These are phyloP conservation scores for Muntiacus muntjak DNA, from an alignment of 2,113 vertebrate genomes.

Conservation along the genomic window DNA sequence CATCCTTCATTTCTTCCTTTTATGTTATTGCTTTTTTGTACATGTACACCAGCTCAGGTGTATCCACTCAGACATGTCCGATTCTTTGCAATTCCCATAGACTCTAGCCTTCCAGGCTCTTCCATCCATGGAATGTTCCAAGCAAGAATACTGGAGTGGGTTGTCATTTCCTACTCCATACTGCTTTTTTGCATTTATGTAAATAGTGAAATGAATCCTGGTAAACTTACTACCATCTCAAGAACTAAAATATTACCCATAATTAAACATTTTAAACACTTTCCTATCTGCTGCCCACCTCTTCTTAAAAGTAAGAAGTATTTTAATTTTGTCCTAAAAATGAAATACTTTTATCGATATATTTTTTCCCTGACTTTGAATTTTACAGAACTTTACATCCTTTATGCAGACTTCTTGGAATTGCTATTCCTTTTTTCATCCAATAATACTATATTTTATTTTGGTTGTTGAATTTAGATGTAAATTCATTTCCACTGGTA, in stretches of 20 bases:
- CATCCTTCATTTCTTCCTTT: not conserved
- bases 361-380: not conserved
- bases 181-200: not conserved
- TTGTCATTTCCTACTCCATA: not conserved
- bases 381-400: not conserved
- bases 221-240: not conserved
- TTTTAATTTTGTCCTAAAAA: not conserved
- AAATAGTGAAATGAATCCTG: not conserved
- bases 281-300: not conserved
- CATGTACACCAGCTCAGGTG: not conserved
- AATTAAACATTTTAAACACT: not conserved
- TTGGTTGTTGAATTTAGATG: not conserved
- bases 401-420: not conserved
- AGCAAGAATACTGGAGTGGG: not conserved
- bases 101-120: not conserved
- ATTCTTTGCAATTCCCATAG: not conserved
- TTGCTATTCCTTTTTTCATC: not conserved
- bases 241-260: not conserved
- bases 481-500: not conserved
- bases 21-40: not conserved
- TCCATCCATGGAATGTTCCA: not conserved
- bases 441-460: not conserved
- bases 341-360: not conserved
- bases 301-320: not conserved
- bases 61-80: not conserved